Evolutionary conservation across 1,140 invertebrate genomes (phyloP).

Genomic region (Holotrichia oblita): DNA sequence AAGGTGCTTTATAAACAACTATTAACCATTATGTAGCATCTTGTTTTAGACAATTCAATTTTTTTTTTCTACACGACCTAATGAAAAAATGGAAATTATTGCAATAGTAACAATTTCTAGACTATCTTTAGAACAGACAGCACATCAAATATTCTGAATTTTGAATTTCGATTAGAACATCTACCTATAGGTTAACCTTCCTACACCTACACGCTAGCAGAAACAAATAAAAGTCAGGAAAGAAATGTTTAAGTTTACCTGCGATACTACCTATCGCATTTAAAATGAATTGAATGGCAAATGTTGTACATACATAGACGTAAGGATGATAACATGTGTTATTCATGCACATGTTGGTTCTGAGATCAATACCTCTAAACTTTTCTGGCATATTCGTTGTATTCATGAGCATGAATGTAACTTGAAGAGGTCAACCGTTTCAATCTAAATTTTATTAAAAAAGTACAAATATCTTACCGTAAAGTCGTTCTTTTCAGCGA

Average conservation of each 20-base stretch:
- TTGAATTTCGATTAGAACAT: constrained; percentile 8
- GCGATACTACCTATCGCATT: constrained; percentile 14
- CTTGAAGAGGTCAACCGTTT: constrained; percentile 8
- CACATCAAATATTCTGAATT: neutral
- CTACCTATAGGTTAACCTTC: neutral
- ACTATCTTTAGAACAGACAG: neutral
- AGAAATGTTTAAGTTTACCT: neutral
- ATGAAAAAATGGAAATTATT: too few relatives aligned
- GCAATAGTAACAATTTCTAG: too few relatives aligned
- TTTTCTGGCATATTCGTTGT: neutral
- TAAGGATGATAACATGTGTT: constrained; percentile 19
- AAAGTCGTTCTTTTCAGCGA: neutral
- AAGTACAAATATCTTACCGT: constrained; percentile 1
- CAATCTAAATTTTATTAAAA: constrained; percentile 28
- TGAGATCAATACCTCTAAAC: constrained; percentile 16
- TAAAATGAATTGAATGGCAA: constrained; percentile 24
- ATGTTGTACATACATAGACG: neutral
- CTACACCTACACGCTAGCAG: neutral
- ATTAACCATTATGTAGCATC: too few relatives aligned
- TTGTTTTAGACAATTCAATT: too few relatives aligned
- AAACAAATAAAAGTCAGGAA: neutral
- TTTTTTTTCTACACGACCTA: too few relatives aligned
- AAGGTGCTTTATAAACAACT: too few relatives aligned
- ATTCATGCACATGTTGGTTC: constrained; percentile 16
- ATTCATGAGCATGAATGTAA: neutral